Percentiles rank a stretch among this genome's conserved stretches.
These are phyloP conservation scores for Nipponia nippon DNA, from an alignment of 2,113 vertebrate species.

Conservation along the genomic window DNA sequence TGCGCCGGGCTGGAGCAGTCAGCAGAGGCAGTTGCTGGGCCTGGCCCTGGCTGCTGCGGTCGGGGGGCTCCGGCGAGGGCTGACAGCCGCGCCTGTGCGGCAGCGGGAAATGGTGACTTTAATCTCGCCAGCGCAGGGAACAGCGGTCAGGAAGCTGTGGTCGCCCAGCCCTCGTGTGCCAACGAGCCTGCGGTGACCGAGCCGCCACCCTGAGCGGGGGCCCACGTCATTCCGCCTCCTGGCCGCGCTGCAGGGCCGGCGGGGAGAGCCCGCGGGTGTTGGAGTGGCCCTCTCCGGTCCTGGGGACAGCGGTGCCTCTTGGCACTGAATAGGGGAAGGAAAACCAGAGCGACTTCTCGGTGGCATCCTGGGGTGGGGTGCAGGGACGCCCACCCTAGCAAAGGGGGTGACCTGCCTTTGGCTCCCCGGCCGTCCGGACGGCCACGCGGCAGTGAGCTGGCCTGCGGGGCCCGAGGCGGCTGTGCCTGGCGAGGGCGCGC, in stretches of 20 bases:
- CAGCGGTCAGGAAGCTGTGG: not conserved
- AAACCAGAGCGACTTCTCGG: not conserved
- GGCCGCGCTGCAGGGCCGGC: not conserved
- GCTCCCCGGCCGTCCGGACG: not conserved
- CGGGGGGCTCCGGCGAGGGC: rapidly evolving
- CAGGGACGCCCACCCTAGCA: not conserved
- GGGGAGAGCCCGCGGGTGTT: not conserved
- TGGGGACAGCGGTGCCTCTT: not conserved
- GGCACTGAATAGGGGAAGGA: not conserved
- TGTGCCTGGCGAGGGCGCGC: not conserved
- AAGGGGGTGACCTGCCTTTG: not conserved
- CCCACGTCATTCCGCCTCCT: rapidly evolving
- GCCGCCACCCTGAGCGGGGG: not conserved
- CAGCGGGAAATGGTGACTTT: not conserved
- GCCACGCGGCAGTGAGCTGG: not conserved
- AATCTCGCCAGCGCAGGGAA: not conserved
- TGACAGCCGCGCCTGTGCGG: not conserved
- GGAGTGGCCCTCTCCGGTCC: rapidly evolving
- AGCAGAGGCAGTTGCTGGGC: not conserved
- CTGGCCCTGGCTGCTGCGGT: rapidly evolving
- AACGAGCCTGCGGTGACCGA: rapidly evolving
- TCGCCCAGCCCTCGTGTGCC: not conserved
- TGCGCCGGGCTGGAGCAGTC: not conserved
- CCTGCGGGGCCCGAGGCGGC: not conserved
- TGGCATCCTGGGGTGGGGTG: not conserved